Evolutionary conservation across 2,113 vertebrate genomes (phyloP).

Genomic region (Rhea pennata): DNA sequence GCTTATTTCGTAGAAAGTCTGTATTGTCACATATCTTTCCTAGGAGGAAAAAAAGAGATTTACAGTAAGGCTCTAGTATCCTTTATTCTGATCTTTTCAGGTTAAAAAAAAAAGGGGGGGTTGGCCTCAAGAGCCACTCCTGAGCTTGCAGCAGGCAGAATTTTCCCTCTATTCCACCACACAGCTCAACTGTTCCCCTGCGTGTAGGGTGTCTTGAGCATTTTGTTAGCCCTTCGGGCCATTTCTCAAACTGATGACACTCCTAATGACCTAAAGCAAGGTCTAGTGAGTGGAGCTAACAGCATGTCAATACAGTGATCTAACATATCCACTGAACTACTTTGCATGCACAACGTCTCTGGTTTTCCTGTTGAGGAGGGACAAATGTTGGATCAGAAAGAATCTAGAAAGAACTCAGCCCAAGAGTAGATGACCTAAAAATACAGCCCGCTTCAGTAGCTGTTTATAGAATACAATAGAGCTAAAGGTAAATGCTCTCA

Average conservation of each 20-base stretch:
- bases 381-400: neutral
- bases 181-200: neutral
- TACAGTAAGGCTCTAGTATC: neutral
- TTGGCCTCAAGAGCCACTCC: neutral
- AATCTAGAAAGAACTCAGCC: neutral
- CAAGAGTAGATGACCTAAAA: neutral
- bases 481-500: neutral
- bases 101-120: neutral
- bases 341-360: neutral
- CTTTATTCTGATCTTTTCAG: neutral
- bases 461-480: neutral
- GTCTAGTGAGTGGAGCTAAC: conserved; percentile 3
- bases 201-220: neutral
- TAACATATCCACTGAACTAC: neutral
- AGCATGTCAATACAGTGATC: neutral
- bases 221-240: neutral
- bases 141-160: neutral
- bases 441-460: neutral
- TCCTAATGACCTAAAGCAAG: neutral
- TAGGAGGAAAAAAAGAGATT: neutral
- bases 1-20: neutral
- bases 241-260: neutral
- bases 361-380: neutral
- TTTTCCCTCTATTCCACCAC: neutral
- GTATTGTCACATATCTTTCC: neutral